Conservation (phyloP, 2,888 invertebrate genomes). For the Hirtodrosophila alboralis region DNA sequence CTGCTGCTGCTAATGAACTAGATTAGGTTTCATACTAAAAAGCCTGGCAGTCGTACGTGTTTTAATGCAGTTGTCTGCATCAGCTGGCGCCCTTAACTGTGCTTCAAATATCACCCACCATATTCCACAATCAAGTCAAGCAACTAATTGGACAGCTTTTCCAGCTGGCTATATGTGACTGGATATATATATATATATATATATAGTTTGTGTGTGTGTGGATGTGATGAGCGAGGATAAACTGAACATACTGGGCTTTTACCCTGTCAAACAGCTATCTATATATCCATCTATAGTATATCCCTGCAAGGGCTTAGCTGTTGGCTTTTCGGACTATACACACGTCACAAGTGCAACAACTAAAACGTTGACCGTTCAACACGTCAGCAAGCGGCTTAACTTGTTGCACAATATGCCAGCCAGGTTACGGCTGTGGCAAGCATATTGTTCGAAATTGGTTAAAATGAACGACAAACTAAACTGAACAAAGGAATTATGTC, state of each 20-base stretch:
- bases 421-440: too few relatives aligned
- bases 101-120: conserved; percentile 32
- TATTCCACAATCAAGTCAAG: conserved; percentile 36
- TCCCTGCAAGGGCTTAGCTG: conserved; percentile 31
- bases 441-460: too few relatives aligned
- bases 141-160: conserved; percentile 53
- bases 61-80: conserved; percentile 10
- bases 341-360: conserved; percentile 55
- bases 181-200: background rate
- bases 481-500: too few relatives aligned
- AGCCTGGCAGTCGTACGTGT: conserved; percentile 21
- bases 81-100: conserved; percentile 25
- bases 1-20: conserved; percentile 58
- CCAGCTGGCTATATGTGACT: conserved; percentile 7
- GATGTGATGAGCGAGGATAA: background rate
- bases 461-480: too few relatives aligned
- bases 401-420: conserved; percentile 49
- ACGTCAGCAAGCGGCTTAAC: conserved; percentile 66
- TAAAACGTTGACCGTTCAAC: conserved; percentile 64
- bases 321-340: conserved; percentile 32
- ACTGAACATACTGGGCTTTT: conserved; percentile 7
- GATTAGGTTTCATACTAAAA: conserved; percentile 48
- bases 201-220: conserved; percentile 3
- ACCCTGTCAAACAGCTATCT: conserved; percentile 30
- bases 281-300: conserved; percentile 32